Conservation (phyloP, 2,888 invertebrate genomes). For the Heteromurus nitidus region DNA sequence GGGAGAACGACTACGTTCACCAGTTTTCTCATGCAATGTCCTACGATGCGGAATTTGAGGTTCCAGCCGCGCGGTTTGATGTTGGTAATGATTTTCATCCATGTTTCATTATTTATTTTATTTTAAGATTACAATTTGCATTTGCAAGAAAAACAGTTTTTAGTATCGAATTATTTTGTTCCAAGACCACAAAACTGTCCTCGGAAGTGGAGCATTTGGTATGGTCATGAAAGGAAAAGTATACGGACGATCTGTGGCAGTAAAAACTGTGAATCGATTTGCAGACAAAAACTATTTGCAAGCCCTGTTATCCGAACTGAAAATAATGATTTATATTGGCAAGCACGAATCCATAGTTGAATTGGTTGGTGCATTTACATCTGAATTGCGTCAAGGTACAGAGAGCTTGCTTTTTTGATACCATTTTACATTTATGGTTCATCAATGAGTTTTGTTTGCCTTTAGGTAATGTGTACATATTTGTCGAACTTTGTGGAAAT, state of each 20-base stretch:
- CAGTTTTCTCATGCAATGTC: constrained; percentile 46
- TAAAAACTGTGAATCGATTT: constrained; percentile 60
- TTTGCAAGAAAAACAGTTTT: background rate
- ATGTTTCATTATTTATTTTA: background rate
- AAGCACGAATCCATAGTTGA: constrained; percentile 56
- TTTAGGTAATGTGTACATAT: constrained; percentile 55
- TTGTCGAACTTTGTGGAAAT: constrained; percentile 56
- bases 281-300: constrained; percentile 46
- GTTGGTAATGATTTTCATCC: constrained; percentile 33
- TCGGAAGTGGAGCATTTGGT: constrained; percentile 57
- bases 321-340: constrained; percentile 61
- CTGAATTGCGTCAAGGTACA: constrained; percentile 40
- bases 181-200: background rate
- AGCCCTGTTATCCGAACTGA: constrained; percentile 58
- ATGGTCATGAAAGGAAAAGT: constrained; percentile 48
- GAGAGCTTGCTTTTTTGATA: constrained; percentile 7
- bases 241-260: constrained; percentile 31
- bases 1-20: constrained; percentile 12
- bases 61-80: constrained; percentile 44
- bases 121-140: background rate
- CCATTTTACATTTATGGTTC: background rate
- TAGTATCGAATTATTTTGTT: background rate
- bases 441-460: background rate
- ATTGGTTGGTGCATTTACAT: constrained; percentile 54
- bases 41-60: constrained; percentile 57